A percentile compares a stretch with the other conserved stretches of the same genome.
These are phyloP conservation scores for Glyptemys insculpta DNA, from an alignment of 2,797 vertebrate species.

Conservation along the genomic window DNA sequence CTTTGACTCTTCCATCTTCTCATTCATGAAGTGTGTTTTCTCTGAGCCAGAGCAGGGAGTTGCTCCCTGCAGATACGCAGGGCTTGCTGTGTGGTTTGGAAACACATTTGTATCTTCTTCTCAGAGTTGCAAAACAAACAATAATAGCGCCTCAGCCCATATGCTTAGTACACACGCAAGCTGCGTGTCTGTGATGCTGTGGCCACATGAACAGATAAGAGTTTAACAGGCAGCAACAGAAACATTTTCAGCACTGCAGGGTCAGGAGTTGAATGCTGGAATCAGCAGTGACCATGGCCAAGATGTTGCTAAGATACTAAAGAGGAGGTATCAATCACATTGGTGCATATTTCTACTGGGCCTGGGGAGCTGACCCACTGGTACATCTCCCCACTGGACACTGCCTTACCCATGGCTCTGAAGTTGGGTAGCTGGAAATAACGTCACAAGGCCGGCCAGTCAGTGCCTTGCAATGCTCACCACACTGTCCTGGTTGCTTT, in stretches of 20 bases:
- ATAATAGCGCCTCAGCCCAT: background rate
- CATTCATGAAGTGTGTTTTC: background rate
- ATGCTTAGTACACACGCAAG: background rate
- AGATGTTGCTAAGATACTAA: background rate
- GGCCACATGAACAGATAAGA: background rate
- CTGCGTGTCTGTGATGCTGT: background rate
- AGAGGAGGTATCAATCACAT: background rate
- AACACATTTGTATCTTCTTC: background rate
- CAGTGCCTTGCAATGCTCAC: background rate
- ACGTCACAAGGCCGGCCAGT: background rate
- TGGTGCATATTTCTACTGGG: background rate
- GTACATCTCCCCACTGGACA: background rate
- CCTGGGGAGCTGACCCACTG: background rate
- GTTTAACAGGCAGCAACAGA: background rate
- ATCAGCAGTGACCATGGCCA: background rate
- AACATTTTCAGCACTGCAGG: background rate
- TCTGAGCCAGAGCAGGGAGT: background rate
- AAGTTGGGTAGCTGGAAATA: background rate
- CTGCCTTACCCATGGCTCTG: background rate
- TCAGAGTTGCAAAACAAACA: background rate
- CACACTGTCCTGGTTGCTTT: background rate
- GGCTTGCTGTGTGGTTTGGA: background rate
- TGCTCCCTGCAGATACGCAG: background rate
- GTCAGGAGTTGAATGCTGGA: background rate
- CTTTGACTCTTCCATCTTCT: background rate